Evolutionary conservation across 2,888 invertebrate species (phyloP).

Genomic region (Xanthorhoe spadicearia): DNA sequence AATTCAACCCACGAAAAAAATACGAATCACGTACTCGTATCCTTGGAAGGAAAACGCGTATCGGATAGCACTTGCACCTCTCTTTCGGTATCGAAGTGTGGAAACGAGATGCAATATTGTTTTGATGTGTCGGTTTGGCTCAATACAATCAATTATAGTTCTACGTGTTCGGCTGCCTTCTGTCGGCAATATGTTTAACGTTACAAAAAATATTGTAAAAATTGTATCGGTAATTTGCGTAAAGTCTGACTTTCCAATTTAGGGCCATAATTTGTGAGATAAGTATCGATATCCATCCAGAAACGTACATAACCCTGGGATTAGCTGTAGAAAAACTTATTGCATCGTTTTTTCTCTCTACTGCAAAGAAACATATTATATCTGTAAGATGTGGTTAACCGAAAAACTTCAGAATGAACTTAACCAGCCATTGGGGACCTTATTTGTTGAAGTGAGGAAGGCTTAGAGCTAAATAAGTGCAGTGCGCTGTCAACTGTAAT

Average conservation of each 20-base stretch:
- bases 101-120: conserved; percentile 66
- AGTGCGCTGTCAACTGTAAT: conserved; percentile 63
- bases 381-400: not conserved
- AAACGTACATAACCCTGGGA: not conserved
- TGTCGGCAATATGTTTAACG: conserved; percentile 71
- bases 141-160: conserved; percentile 82
- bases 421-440: not conserved
- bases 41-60: conserved; percentile 83
- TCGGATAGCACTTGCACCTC: conserved; percentile 73
- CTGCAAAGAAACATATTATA: not conserved
- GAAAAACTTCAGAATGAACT: not conserved
- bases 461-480: conserved; percentile 67
- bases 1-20: conserved; percentile 83
- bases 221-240: conserved; percentile 65
- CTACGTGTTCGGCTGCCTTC: conserved; percentile 78
- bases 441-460: conserved; percentile 29
- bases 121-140: conserved; percentile 76
- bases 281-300: conserved; percentile 30
- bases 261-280: conserved; percentile 58
- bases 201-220: conserved; percentile 65
- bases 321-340: not conserved
- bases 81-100: conserved; percentile 54
- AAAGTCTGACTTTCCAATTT: conserved; percentile 53
- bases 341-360: not conserved
- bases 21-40: conserved; percentile 82